A percentile compares a stretch with the other conserved stretches of the same genome.
Conservation (phyloP, 2,113 vertebrate species). For the Melanocharis versteri region DNA sequence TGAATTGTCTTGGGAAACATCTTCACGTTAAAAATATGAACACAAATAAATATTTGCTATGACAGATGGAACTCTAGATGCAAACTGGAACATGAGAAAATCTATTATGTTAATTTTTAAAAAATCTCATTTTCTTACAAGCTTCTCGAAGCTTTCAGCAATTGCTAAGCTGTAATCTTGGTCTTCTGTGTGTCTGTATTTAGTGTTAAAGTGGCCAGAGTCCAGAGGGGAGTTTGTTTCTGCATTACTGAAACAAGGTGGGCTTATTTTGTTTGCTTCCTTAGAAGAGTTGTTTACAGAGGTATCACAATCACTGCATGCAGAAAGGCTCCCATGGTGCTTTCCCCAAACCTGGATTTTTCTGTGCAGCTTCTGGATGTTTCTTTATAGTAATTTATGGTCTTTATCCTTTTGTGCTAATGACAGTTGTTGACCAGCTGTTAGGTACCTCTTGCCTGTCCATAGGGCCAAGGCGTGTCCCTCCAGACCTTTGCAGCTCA, state of each 20-base stretch:
- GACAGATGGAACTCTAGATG: not conserved
- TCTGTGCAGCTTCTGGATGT: not conserved
- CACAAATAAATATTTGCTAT: not conserved
- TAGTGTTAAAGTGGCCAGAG: not conserved
- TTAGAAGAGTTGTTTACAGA: not conserved
- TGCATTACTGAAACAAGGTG: not conserved
- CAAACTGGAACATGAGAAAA: not conserved
- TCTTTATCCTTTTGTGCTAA: not conserved
- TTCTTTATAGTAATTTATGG: not conserved
- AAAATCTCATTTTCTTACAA: not conserved
- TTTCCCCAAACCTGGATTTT: not conserved
- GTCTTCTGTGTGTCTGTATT: not conserved
- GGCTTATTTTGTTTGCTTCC: not conserved
- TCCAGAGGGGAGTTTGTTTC: not conserved
- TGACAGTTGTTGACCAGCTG: not conserved
- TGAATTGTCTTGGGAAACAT: not conserved
- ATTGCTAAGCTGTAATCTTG: not conserved
- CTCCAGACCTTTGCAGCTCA: not conserved
- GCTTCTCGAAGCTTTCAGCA: not conserved
- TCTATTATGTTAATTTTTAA: not conserved
- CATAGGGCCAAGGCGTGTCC: not conserved
- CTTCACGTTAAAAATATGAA: not conserved
- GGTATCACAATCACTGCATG: not conserved
- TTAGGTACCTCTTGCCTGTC: not conserved
- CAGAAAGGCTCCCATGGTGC: not conserved